These are phyloP conservation scores for Frieseomelitta varia DNA, from an alignment of 1,140 invertebrate genomes.

Conservation along the genomic window DNA sequence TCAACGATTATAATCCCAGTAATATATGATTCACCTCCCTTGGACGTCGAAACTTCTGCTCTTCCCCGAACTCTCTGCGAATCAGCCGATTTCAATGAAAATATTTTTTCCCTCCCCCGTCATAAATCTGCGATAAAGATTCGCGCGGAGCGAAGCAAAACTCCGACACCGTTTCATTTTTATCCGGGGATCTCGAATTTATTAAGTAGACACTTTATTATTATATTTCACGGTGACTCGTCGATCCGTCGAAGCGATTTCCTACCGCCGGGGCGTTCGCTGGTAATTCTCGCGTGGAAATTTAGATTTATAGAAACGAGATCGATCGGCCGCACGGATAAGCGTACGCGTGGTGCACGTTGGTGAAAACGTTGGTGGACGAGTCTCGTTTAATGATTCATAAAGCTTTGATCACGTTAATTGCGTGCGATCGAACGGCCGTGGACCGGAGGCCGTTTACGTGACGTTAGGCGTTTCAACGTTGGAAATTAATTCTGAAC, in stretches of 20 bases:
- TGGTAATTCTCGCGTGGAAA: neutral
- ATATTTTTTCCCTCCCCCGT: no score
- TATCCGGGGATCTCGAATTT: no score
- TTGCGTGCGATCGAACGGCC: slow-evolving; percentile 26
- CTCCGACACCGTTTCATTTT: no score
- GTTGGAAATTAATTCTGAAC: slow-evolving; percentile 40
- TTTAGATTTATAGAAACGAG: neutral
- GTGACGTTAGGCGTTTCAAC: slow-evolving; percentile 36
- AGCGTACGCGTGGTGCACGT: neutral
- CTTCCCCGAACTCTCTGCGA: neutral
- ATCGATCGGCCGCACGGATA: neutral
- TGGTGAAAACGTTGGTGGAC: neutral
- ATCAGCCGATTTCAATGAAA: neutral
- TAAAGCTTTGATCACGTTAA: slow-evolving; percentile 52
- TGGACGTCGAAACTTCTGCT: neutral
- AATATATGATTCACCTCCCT: no score
- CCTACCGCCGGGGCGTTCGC: neutral
- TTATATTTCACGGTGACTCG: neutral
- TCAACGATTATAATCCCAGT: neutral
- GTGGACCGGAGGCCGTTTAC: slow-evolving; percentile 5
- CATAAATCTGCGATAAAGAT: no score
- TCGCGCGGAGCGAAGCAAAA: no score
- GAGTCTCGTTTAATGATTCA: slow-evolving; percentile 15
- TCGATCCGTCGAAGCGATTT: neutral
- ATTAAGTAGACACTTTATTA: neutral